A percentile compares a stretch with the other conserved stretches of the same genome.
phyloP scores from a whole-genome alignment of 2,113 vertebrate genomes.

The Lynx canadensis region DNA sequence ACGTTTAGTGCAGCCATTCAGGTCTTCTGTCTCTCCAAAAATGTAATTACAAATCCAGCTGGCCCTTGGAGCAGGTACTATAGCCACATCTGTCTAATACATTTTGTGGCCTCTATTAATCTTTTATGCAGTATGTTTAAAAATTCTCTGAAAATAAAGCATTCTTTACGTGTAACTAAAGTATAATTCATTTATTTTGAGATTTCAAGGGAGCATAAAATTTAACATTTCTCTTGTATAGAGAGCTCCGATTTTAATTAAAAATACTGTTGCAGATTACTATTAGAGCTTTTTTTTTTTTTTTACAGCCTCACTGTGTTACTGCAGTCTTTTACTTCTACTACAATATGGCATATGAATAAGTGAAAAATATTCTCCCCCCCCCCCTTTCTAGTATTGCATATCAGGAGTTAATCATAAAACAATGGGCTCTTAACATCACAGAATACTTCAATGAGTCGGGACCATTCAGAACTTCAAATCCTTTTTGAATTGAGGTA shows the following conservation, averaged over 20 bases:
- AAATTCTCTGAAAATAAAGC: constrained; percentile 45
- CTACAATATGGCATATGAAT: background rate
- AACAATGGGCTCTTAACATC: constrained; percentile 2
- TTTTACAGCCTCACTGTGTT: background rate
- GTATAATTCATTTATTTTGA: constrained; percentile 43
- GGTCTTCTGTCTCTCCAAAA: background rate
- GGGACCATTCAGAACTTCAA: constrained; percentile 23
- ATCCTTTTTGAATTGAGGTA: constrained; percentile 46
- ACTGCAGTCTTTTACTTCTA: background rate
- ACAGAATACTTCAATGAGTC: constrained; percentile 34
- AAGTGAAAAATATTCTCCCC: background rate
- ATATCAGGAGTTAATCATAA: constrained; percentile 25
- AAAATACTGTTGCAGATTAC: background rate
- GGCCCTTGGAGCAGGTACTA: background rate
- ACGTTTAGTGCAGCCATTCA: background rate
- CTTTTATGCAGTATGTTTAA: constrained; percentile 46
- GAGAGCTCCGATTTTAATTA: background rate
- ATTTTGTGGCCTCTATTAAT: constrained; percentile 54
- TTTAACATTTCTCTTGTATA: background rate
- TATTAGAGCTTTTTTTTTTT: background rate
- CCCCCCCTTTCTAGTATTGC: background rate
- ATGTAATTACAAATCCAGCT: constrained; percentile 44
- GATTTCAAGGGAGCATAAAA: constrained; percentile 7
- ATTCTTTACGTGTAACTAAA: constrained; percentile 37
- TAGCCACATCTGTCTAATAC: constrained; percentile 34